A percentile compares a stretch with the other conserved stretches of the same genome.
Evolutionary conservation across 2,113 vertebrate species (phyloP).

Genomic region (Aviceda subcristata): DNA sequence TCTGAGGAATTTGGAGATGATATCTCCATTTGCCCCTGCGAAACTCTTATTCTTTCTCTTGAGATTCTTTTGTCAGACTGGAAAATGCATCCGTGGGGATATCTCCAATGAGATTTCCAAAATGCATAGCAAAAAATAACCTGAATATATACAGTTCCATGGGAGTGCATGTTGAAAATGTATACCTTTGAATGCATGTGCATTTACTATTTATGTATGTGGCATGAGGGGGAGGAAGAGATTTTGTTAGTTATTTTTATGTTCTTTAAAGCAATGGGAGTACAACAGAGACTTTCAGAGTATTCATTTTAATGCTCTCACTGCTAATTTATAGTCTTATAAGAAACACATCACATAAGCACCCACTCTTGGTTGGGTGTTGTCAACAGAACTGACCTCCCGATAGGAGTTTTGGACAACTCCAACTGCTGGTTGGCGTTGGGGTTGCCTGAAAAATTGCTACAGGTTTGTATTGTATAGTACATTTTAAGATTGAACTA

Average conservation of each 20-base stretch:
- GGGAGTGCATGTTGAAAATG: not conserved
- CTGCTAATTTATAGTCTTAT: not conserved
- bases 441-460: not conserved
- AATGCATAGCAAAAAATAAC: slow-evolving; percentile 4
- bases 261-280: not conserved
- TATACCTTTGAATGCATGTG: not conserved
- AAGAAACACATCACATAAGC: not conserved
- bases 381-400: not conserved
- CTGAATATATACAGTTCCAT: not conserved
- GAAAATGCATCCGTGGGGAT: not conserved
- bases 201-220: slow-evolving; percentile 17
- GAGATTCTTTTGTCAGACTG: not conserved
- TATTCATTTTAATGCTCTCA: not conserved
- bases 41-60: not conserved
- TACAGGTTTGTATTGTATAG: not conserved
- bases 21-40: not conserved
- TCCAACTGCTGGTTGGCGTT: not conserved
- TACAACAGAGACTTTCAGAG: not conserved
- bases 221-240: not conserved
- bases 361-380: not conserved
- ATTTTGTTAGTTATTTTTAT: slow-evolving; percentile 20
- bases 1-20: not conserved
- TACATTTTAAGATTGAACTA: not conserved
- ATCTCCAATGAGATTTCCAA: slow-evolving; percentile 6
- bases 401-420: not conserved